A percentile compares a stretch with the other conserved stretches of the same genome.
These are phyloP conservation scores for Philypnodon macrostomus DNA, from an alignment of 2,797 vertebrate species.

Conservation along the genomic window DNA sequence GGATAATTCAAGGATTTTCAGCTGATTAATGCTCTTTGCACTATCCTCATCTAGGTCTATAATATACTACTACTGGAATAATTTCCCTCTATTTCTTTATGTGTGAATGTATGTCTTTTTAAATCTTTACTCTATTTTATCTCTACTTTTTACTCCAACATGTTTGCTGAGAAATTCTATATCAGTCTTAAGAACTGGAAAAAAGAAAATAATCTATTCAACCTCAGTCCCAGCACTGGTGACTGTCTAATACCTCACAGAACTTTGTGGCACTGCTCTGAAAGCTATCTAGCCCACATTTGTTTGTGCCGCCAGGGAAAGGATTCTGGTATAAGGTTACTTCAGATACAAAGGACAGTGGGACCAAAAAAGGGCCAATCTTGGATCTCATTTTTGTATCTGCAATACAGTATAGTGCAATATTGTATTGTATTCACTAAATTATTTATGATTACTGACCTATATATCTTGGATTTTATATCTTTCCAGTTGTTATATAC, in stretches of 20 bases:
- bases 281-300: conserved; percentile 24
- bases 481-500: too few relatives aligned
- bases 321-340: conserved; percentile 30
- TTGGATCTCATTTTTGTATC: too few relatives aligned
- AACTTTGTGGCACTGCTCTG: conserved; percentile 35
- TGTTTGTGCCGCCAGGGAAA: conserved; percentile 35
- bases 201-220: conserved; percentile 21
- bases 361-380: too few relatives aligned
- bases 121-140: too few relatives aligned
- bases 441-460: too few relatives aligned
- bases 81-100: too few relatives aligned
- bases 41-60: conserved; percentile 12
- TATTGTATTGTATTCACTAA: too few relatives aligned
- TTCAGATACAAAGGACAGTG: conserved; percentile 34
- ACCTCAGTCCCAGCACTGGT: conserved; percentile 19
- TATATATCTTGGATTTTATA: too few relatives aligned
- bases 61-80: too few relatives aligned
- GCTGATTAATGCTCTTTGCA: conserved; percentile 12
- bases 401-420: too few relatives aligned
- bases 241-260: conserved; percentile 36
- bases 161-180: background rate
- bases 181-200: conserved; percentile 12
- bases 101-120: too few relatives aligned
- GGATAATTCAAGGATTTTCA: conserved; percentile 18
- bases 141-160: background rate